These are phyloP conservation scores for Bruchidius siliquastri DNA, from an alignment of 2,888 invertebrate species.

Conservation along the genomic window DNA sequence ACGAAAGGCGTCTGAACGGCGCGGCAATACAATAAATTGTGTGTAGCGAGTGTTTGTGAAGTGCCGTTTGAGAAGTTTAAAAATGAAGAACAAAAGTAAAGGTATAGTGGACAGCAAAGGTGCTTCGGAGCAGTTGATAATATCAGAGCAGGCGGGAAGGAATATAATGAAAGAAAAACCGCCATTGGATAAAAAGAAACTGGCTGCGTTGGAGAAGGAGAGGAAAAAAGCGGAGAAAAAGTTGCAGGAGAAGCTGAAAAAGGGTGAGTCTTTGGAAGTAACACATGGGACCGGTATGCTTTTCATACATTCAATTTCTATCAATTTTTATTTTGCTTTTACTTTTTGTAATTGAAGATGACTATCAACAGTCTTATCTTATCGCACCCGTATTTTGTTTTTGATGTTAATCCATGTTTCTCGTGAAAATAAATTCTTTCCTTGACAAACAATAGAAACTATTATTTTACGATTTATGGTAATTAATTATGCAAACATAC, in stretches of 20 bases:
- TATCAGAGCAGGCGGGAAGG: constrained; percentile 55
- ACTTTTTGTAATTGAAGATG: too few relatives aligned
- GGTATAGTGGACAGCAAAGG: constrained; percentile 32
- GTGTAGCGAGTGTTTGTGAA: not conserved
- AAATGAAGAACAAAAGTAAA: constrained; percentile 40
- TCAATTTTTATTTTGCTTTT: too few relatives aligned
- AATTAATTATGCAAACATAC: not conserved
- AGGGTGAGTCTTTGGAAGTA: constrained; percentile 43
- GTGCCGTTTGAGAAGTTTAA: constrained; percentile 7
- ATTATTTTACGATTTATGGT: not conserved
- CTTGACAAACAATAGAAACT: too few relatives aligned
- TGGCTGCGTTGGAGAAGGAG: constrained; percentile 48
- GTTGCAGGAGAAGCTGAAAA: constrained; percentile 51
- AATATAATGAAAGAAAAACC: constrained; percentile 49
- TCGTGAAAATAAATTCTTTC: not conserved
- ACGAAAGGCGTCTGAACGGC: too few relatives aligned
- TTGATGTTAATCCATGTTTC: not conserved
- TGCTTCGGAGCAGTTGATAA: constrained; percentile 51
- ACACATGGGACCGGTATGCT: too few relatives aligned
- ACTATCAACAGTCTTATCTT: too few relatives aligned
- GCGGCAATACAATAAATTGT: too few relatives aligned
- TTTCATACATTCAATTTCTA: too few relatives aligned
- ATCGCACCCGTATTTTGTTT: too few relatives aligned
- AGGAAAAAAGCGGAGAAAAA: constrained; percentile 52
- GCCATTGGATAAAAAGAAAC: constrained; percentile 51